A percentile compares a stretch with the other conserved stretches of the same genome.
These are phyloP conservation scores for Drosophila algonquin DNA, from an alignment of 2,888 invertebrate genomes.

Conservation along the genomic window DNA sequence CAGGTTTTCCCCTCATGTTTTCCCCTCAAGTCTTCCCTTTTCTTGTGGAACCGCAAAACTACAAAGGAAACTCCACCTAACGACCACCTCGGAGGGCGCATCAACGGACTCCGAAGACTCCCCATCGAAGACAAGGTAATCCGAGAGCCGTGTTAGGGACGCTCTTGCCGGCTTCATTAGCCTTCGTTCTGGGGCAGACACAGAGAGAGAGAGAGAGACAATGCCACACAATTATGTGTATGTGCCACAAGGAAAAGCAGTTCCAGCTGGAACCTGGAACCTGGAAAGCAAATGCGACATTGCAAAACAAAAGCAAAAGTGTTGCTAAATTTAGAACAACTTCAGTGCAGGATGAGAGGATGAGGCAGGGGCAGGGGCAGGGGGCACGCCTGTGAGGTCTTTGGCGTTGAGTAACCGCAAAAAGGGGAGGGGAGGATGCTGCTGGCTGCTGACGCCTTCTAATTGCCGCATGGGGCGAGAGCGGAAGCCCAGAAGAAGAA, in stretches of 20 bases:
- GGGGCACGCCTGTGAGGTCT: constrained; percentile 34
- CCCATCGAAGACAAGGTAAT: constrained; percentile 47
- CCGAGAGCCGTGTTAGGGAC: constrained; percentile 52
- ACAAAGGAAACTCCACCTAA: constrained; percentile 30
- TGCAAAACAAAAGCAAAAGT: constrained; percentile 58
- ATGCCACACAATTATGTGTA: constrained; percentile 70
- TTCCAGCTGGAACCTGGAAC: background rate
- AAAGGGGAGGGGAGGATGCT: constrained; percentile 21
- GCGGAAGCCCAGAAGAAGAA: constrained; percentile 41
- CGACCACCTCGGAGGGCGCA: constrained; percentile 7
- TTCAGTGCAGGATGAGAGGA: constrained; percentile 47
- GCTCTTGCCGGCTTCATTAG: constrained; percentile 51
- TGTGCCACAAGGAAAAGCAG: constrained; percentile 50
- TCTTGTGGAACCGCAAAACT: constrained; percentile 20
- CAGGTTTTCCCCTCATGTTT: background rate
- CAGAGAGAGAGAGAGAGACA: constrained; percentile 55
- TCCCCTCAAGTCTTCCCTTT: constrained; percentile 1
- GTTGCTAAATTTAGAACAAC: constrained; percentile 72
- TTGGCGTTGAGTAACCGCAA: constrained; percentile 71
- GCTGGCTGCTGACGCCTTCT: constrained; percentile 55
- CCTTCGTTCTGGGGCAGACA: constrained; percentile 20
- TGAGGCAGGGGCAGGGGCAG: constrained; percentile 20
- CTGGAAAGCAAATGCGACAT: constrained; percentile 18
- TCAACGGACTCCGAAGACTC: background rate
- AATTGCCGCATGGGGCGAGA: constrained; percentile 55